A percentile compares a stretch with the other conserved stretches of the same genome.
These are phyloP conservation scores for Galago senegalensis DNA, from an alignment of 2,797 vertebrate genomes.

Conservation along the genomic window DNA sequence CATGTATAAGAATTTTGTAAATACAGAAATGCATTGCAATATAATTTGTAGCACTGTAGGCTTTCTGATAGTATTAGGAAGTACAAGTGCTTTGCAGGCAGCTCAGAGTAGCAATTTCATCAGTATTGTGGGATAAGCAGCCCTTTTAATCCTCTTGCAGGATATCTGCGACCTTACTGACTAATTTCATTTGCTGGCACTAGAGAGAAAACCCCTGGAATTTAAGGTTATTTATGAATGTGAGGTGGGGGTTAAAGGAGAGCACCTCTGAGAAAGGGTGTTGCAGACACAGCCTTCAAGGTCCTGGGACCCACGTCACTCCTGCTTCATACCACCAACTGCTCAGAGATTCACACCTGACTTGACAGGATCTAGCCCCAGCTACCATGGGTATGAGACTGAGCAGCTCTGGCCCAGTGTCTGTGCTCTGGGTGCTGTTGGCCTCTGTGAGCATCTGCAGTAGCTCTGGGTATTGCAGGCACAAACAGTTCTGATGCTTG, in stretches of 20 bases:
- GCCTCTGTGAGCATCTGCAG: background rate
- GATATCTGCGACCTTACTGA: background rate
- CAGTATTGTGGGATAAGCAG: background rate
- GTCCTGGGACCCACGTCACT: background rate
- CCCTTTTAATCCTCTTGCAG: background rate
- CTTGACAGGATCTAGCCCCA: background rate
- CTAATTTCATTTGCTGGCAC: background rate
- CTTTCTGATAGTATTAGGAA: background rate
- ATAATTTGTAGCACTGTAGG: background rate
- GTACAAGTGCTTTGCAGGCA: background rate
- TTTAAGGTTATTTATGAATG: background rate
- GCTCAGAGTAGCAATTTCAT: background rate
- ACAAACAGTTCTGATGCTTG: background rate
- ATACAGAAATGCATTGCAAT: background rate
- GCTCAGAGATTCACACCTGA: background rate
- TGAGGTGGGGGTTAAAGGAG: background rate
- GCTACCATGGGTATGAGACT: background rate
- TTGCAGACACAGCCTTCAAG: background rate
- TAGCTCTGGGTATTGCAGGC: background rate
- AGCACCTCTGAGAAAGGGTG: background rate
- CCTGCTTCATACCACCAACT: fast-evolving
- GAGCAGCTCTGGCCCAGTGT: background rate
- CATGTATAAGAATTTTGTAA: background rate
- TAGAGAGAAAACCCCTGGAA: background rate
- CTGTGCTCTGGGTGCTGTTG: background rate